phyloP scores from a whole-genome alignment of 2,888 invertebrate genomes.

The Alcis repandata region DNA sequence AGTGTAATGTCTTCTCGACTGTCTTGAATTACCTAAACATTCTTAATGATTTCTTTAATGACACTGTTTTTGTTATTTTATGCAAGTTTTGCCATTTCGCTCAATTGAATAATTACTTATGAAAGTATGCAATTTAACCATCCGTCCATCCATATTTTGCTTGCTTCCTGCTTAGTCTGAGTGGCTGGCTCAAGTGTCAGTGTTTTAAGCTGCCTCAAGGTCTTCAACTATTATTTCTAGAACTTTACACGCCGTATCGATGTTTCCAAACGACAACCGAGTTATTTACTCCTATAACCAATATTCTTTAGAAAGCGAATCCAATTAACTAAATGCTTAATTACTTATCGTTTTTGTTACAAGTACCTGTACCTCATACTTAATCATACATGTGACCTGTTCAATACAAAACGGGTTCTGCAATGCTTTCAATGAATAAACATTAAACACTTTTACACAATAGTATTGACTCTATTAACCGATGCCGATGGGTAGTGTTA shows the following conservation, averaged over 20 bases:
- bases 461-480: slow-evolving; percentile 27
- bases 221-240: background rate
- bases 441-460: slow-evolving; percentile 34
- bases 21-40: background rate
- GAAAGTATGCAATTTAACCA: too few species aligned
- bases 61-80: too few species aligned
- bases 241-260: background rate
- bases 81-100: too few species aligned
- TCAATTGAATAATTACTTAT: too few species aligned
- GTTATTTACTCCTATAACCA: background rate
- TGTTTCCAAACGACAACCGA: background rate
- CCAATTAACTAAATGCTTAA: slow-evolving; percentile 1
- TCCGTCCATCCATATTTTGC: too few species aligned
- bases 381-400: slow-evolving; percentile 4
- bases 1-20: background rate
- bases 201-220: background rate
- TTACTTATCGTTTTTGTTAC: slow-evolving; percentile 1
- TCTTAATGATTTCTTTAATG: too few species aligned
- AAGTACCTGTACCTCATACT: background rate
- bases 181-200: too few species aligned
- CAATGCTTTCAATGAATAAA: slow-evolving; percentile 30
- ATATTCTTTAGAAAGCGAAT: background rate
- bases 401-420: slow-evolving; percentile 22
- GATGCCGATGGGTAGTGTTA: slow-evolving; percentile 20
- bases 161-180: too few species aligned